Percentiles rank a stretch among this genome's conserved stretches.
These are phyloP conservation scores for Oreochromis spilurus DNA, from an alignment of 2,113 vertebrate species.

Conservation along the genomic window DNA sequence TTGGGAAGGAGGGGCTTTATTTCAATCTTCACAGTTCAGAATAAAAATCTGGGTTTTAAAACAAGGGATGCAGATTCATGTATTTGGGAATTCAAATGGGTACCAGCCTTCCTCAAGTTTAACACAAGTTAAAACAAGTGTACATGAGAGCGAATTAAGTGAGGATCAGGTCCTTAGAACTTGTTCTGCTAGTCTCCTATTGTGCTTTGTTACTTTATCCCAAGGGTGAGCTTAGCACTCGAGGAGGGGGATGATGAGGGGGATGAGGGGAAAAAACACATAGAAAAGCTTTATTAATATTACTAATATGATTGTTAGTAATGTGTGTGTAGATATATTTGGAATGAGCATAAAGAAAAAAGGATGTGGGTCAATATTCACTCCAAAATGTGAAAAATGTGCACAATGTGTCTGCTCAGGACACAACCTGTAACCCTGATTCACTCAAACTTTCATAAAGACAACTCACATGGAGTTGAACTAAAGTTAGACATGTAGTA, in stretches of 20 bases:
- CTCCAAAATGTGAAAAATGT: neutral
- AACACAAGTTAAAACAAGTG: neutral
- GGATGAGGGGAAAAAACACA: neutral
- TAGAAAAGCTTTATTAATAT: neutral
- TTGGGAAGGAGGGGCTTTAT: neutral
- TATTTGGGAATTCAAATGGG: neutral
- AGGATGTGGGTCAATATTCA: neutral
- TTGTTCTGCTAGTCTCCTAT: neutral
- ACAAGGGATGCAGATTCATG: neutral
- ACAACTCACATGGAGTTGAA: no score
- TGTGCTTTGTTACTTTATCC: neutral
- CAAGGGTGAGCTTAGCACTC: neutral
- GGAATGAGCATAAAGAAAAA: neutral
- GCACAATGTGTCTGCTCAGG: neutral
- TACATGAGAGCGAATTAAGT: fast-evolving
- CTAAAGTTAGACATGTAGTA: no score
- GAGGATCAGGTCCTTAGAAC: neutral
- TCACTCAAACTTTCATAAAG: no score
- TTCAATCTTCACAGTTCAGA: neutral
- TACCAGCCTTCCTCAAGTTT: neutral
- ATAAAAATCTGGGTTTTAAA: neutral
- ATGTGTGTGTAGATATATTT: neutral
- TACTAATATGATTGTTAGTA: neutral
- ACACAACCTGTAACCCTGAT: neutral
- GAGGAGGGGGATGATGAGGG: neutral